Evolutionary conservation across 2,888 invertebrate genomes (phyloP), one percentile per base, ranked within the genome.

Genomic region (Sphaerophoria rueppellii): DNA sequence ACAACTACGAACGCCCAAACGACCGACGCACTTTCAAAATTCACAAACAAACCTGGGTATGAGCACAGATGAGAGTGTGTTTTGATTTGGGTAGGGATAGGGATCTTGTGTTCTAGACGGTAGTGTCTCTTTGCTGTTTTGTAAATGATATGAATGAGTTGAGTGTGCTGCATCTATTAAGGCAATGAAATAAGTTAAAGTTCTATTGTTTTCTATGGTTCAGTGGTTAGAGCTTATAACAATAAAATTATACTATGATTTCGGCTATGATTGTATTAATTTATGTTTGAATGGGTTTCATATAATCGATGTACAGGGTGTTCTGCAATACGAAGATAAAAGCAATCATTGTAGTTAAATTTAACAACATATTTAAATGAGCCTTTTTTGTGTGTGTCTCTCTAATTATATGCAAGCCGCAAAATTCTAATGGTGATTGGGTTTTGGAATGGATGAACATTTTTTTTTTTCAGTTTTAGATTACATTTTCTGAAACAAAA

Each of bases 241-340:
- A 76, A 73, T 81, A 85, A 85, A 81, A 81, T 70, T 81, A 81
- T 77, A 85, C 81, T 58, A 46, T 81, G 76, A 81, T 85, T 65
- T 63, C 48, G 69, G 48, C 72, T 70, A 81, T 77, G 81, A 85
- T 85, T 81, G 58, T 67, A 57, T 61, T 52, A 58, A 85, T 80
- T 76, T 70, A 72, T 63, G 40, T 67, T 52, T 67, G 70, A 50
- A 58, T 50, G 34, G 63, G 48, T 24, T 9, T 48, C 48, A 34
- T 14, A 34, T 34, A 48, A 24, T 43, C 24, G 24, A 24, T 43
- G 2, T 43, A 32, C 12, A 11, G 50, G 50, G 6, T 32, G 61
- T n/a, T 9, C 7, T 43, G 43, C 12, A 43, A 9, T 34, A 14
- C 32, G 12, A 24, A 24, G 35, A 67, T 67, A 54, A 67, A 40